These are phyloP conservation scores for Apotomis capreana DNA, from an alignment of 2,888 invertebrate species.

Conservation along the genomic window DNA sequence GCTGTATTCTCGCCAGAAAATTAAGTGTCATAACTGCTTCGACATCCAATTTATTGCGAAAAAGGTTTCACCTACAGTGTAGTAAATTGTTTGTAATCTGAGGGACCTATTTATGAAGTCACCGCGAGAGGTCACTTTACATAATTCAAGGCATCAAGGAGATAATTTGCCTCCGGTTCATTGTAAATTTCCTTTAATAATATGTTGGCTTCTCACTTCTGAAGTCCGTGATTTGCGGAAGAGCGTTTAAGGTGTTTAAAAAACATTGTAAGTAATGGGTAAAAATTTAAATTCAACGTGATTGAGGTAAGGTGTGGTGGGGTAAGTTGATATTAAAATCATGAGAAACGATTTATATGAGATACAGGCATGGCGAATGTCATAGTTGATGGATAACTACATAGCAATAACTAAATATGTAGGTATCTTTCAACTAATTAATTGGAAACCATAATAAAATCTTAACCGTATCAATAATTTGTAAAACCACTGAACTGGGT, in stretches of 20 bases:
- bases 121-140: constrained; percentile 57
- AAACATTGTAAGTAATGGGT: background rate
- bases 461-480: too few relatives aligned
- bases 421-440: too few relatives aligned
- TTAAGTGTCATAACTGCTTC: constrained; percentile 42
- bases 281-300: background rate
- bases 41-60: constrained; percentile 53
- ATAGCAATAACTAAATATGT: too few relatives aligned
- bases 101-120: constrained; percentile 64
- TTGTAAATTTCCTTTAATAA: constrained; percentile 66
- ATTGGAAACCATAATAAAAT: too few relatives aligned
- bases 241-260: background rate
- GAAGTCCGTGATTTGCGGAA: constrained; percentile 42
- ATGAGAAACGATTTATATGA: too few relatives aligned
- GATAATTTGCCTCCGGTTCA: constrained; percentile 58
- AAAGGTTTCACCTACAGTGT: constrained; percentile 51
- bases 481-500: too few relatives aligned
- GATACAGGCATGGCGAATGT: too few relatives aligned
- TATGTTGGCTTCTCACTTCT: constrained; percentile 55
- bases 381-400: too few relatives aligned
- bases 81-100: constrained; percentile 64
- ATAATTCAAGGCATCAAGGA: constrained; percentile 61
- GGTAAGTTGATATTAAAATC: background rate
- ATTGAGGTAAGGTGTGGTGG: background rate
- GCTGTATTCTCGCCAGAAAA: constrained; percentile 19